These are phyloP conservation scores for Scomber scombrus DNA, from an alignment of 2,113 vertebrate species.

Conservation along the genomic window DNA sequence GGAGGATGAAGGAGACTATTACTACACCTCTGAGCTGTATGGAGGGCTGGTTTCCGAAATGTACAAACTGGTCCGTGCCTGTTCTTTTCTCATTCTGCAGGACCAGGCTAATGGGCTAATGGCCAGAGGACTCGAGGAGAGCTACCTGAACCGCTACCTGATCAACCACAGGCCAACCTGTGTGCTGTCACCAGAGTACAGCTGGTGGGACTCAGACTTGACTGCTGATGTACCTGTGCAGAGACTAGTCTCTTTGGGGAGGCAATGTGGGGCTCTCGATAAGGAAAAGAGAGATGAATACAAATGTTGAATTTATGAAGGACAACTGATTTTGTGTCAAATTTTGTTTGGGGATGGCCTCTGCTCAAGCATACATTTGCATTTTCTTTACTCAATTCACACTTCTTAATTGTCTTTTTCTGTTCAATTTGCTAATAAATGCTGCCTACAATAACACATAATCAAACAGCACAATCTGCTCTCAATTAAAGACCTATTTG, in stretches of 20 bases:
- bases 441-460: background rate
- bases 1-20: conserved; percentile 82
- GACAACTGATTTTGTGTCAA: background rate
- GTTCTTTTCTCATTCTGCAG: conserved; percentile 80
- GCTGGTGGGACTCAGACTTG: conserved; percentile 80
- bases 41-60: conserved; percentile 80
- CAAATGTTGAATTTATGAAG: conserved; percentile 53
- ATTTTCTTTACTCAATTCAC: background rate
- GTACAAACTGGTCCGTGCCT: conserved; percentile 71
- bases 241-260: conserved; percentile 78
- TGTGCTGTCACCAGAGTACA: conserved; percentile 87
- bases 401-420: conserved; percentile 1
- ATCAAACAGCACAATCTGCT: conserved; percentile 37
- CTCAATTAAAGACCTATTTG: conserved; percentile 64
- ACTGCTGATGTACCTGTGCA: conserved; percentile 64
- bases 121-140: conserved; percentile 82
- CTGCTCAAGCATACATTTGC: background rate
- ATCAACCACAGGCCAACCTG: conserved; percentile 80
- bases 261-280: conserved; percentile 63
- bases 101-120: conserved; percentile 76
- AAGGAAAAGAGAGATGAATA: conserved; percentile 41
- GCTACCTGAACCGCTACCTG: conserved; percentile 86
- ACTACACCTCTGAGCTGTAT: conserved; percentile 85
- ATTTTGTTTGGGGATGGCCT: background rate
- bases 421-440: conserved; percentile 30